Conservation (phyloP, 2,888 invertebrate species). For the Hemistola chrysoprasaria region DNA sequence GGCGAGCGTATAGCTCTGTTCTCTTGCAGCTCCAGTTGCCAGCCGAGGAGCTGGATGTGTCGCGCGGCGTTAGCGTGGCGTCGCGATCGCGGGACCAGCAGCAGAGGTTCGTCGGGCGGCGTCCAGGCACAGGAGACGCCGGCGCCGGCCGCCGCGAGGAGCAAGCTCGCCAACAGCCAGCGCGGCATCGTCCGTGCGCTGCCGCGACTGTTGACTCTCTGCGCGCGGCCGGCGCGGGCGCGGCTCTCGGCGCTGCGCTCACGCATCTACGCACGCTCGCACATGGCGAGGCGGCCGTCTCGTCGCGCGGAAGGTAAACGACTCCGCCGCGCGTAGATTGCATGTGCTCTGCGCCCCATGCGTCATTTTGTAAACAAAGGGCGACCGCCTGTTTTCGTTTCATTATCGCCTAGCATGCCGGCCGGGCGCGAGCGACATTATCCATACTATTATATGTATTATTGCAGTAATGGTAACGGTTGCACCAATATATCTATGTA, state of each 20-base stretch:
- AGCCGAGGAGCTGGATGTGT: constrained; percentile 63
- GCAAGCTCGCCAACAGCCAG: constrained; percentile 66
- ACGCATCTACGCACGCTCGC: constrained; percentile 64
- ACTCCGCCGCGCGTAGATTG: constrained; percentile 73
- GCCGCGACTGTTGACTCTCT: constrained; percentile 66
- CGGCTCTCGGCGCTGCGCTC: constrained; percentile 54
- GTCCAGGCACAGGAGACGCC: constrained; percentile 48
- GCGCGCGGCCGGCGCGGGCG: constrained; percentile 61
- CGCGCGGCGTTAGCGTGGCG: constrained; percentile 42
- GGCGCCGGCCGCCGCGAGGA: constrained; percentile 49
- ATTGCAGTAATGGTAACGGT: constrained; percentile 21
- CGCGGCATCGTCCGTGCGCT: constrained; percentile 74
- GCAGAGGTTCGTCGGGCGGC: constrained; percentile 42
- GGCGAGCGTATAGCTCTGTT: constrained; percentile 71
- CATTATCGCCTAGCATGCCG: constrained; percentile 52
- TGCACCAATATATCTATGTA: constrained; percentile 14
- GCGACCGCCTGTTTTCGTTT: constrained; percentile 67
- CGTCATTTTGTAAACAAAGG: constrained; percentile 81
- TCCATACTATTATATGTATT: constrained; percentile 40
- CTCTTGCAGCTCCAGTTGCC: constrained; percentile 67
- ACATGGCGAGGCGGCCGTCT: constrained; percentile 58
- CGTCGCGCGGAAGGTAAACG: constrained; percentile 78
- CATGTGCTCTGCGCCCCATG: constrained; percentile 68
- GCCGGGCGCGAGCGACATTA: constrained; percentile 30
- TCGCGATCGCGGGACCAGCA: constrained; percentile 41